phyloP scores from a whole-genome alignment of 2,113 vertebrate genomes.

The Muscicapa adusta region DNA sequence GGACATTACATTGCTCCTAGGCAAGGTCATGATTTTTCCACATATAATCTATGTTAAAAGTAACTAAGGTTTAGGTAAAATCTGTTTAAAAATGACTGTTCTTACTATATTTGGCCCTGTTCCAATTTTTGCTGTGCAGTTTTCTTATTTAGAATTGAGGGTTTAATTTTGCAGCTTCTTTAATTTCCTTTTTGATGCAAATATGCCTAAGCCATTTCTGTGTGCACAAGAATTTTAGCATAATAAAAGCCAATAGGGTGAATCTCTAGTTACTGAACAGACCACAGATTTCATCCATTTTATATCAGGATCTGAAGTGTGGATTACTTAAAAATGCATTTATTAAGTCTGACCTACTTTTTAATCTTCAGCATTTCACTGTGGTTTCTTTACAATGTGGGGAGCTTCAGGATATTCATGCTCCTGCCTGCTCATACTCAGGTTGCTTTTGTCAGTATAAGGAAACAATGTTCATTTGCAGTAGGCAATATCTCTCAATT shows the following conservation, averaged over 20 bases:
- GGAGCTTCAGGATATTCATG: conserved; percentile 19
- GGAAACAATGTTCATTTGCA: background rate
- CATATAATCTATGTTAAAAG: background rate
- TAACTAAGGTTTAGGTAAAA: too few relatives aligned
- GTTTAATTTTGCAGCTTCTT: conserved; percentile 54
- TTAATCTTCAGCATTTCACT: conserved; percentile 62
- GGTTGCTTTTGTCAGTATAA: background rate
- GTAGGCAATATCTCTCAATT: background rate
- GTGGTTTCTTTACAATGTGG: conserved; percentile 15
- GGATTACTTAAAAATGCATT: conserved; percentile 65
- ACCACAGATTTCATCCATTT: conserved; percentile 35
- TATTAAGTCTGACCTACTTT: conserved; percentile 74
- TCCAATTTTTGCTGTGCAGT: background rate
- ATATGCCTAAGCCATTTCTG: conserved; percentile 40
- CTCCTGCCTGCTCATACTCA: background rate
- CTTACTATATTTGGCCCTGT: background rate
- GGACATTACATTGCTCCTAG: background rate
- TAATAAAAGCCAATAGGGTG: conserved; percentile 8
- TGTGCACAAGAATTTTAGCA: conserved; percentile 53
- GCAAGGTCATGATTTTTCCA: background rate
- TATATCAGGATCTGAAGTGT: conserved; percentile 36
- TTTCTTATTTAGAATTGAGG: background rate
- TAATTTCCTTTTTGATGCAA: conserved; percentile 54
- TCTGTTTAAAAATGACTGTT: background rate
- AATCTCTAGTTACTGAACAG: conserved; percentile 17